A percentile compares a stretch with the other conserved stretches of the same genome.
phyloP scores from a whole-genome alignment of 53 echinoderm and acorn worm genomes.

The Luidia sarsii region DNA sequence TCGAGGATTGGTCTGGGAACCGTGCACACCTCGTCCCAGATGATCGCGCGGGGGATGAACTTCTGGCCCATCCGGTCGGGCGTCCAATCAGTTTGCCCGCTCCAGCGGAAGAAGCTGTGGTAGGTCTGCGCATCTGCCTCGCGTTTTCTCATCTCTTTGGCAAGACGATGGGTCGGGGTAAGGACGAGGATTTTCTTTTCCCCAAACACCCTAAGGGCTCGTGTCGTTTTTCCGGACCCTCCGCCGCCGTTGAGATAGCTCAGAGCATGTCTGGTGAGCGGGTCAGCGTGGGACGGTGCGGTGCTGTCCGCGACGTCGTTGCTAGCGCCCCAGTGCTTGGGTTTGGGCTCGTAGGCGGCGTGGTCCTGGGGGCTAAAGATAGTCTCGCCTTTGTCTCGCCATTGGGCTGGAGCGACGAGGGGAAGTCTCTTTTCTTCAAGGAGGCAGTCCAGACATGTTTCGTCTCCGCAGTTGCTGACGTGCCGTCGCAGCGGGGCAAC shows the following conservation, averaged over 20 bases:
- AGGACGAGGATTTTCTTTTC: too few species aligned
- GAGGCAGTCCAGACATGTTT: background rate
- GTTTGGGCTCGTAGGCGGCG: background rate
- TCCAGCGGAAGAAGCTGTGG: slow-evolving; percentile 27
- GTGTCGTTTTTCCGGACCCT: background rate
- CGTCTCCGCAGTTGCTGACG: background rate
- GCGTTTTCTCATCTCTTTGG: background rate
- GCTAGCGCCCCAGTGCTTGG: background rate
- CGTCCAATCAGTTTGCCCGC: slow-evolving; percentile 10
- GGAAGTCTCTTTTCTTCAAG: background rate
- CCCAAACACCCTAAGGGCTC: slow-evolving; percentile 2
- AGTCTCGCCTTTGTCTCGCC: slow-evolving; percentile 2
- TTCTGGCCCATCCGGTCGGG: background rate
- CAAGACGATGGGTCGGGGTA: too few species aligned
- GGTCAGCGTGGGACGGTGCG: background rate
- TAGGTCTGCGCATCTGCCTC: slow-evolving; percentile 15
- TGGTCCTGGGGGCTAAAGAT: background rate
- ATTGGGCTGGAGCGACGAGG: background rate
- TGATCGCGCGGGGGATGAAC: too few species aligned
- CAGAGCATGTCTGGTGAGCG: background rate
- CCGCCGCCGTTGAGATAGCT: slow-evolving; percentile 13
- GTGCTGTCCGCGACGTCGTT: background rate
- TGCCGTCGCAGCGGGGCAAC: too few species aligned
- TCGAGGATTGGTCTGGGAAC: background rate
- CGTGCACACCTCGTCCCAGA: too few species aligned